A percentile compares a stretch with the other conserved stretches of the same genome.
Conservation (phyloP, 1,140 invertebrate species). For the Zaprionus camerounensis region DNA sequence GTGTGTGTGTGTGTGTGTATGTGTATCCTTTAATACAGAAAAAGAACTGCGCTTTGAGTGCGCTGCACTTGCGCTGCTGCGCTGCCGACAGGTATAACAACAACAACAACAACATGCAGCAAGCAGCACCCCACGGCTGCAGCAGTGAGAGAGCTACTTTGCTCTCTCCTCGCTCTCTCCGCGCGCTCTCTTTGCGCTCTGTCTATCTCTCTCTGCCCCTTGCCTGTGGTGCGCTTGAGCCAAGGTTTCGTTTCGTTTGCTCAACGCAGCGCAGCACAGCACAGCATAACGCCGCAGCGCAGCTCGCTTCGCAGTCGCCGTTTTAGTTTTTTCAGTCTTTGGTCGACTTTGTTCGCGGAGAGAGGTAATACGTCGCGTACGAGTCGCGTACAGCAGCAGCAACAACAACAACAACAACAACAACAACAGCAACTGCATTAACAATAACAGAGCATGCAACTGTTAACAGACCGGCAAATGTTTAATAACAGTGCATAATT, state of each 20-base stretch:
- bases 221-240: constrained; percentile 39
- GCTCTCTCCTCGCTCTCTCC: constrained; percentile 27
- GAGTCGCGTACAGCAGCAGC: constrained; percentile 29
- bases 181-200: constrained; percentile 13
- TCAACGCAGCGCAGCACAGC: constrained; percentile 35
- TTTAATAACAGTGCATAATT: constrained; percentile 21
- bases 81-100: constrained; percentile 62
- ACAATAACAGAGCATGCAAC: constrained; percentile 29
- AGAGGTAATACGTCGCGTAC: constrained; percentile 61
- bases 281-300: constrained; percentile 6
- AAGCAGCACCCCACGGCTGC: background rate
- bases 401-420: constrained; percentile 24
- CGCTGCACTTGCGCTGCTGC: constrained; percentile 75
- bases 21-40: constrained; percentile 40
- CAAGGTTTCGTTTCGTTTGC: constrained; percentile 48
- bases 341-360: constrained; percentile 69
- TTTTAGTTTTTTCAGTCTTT: constrained; percentile 75
- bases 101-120: background rate
- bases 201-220: constrained; percentile 10
- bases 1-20: constrained; percentile 19
- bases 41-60: constrained; percentile 51
- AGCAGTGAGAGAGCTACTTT: background rate
- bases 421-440: constrained; percentile 28
- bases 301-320: constrained; percentile 40
- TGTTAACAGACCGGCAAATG: constrained; percentile 35